Conservation (phyloP, 1,140 invertebrate species). For the Microvelia longipes region DNA sequence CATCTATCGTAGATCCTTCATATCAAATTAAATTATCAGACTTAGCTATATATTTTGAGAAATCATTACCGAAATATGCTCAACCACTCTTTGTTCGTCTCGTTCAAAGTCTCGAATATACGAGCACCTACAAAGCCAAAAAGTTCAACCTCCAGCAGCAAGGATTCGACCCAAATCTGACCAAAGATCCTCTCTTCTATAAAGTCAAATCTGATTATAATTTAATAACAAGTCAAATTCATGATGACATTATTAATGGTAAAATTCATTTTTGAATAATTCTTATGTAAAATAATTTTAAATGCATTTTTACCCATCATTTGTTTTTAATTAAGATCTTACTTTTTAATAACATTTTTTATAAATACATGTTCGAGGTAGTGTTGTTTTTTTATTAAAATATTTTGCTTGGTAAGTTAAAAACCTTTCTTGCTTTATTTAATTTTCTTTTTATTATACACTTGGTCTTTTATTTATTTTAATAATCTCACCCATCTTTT, state of each 20-base stretch:
- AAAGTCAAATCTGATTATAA: constrained; percentile 40
- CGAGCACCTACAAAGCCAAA: constrained; percentile 78
- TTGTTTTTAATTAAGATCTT: too few relatives aligned
- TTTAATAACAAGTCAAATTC: constrained; percentile 47
- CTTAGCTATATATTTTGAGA: constrained; percentile 45
- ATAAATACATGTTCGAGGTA: too few relatives aligned
- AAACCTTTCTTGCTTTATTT: too few relatives aligned
- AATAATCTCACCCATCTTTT: too few relatives aligned
- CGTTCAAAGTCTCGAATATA: constrained; percentile 28
- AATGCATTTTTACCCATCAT: too few relatives aligned
- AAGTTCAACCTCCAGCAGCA: constrained; percentile 68
- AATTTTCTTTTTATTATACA: too few relatives aligned
- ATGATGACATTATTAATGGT: constrained; percentile 36
- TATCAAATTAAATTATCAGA: constrained; percentile 45
- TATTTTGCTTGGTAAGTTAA: too few relatives aligned
- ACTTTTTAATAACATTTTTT: too few relatives aligned
- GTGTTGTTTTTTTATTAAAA: too few relatives aligned
- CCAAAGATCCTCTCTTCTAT: constrained; percentile 58
- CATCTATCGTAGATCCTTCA: constrained; percentile 65
- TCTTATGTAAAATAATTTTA: too few relatives aligned
- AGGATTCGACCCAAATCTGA: constrained; percentile 46
- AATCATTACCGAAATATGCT: constrained; percentile 65
- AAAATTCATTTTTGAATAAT: constrained; percentile 1
- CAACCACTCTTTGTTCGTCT: constrained; percentile 75
- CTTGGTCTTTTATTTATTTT: too few relatives aligned